Conservation (phyloP, 2,113 vertebrate species). For the Sakesphorus luctuosus region DNA sequence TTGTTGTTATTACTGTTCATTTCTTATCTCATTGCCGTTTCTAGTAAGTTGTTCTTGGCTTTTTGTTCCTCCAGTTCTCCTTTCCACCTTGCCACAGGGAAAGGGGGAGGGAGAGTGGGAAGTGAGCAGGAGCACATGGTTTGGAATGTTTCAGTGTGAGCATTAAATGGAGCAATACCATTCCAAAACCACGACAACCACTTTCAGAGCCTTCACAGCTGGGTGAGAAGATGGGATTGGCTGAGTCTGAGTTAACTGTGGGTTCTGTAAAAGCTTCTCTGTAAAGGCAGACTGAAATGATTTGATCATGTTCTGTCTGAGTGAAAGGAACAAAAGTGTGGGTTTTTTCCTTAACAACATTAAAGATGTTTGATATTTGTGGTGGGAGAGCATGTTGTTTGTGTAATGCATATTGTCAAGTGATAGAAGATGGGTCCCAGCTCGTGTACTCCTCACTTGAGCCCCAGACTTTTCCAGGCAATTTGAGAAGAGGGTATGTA, state of each 20-base stretch:
- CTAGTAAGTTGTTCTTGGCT: neutral
- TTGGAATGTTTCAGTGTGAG: neutral
- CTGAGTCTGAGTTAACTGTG: neutral
- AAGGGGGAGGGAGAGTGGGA: neutral
- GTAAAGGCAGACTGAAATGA: neutral
- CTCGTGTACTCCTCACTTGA: rapidly evolving
- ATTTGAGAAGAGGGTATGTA: neutral
- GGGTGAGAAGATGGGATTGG: neutral
- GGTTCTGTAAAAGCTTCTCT: neutral
- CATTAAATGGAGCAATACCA: neutral
- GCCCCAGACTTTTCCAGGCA: neutral
- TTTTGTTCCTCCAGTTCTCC: neutral
- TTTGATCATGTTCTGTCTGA: neutral
- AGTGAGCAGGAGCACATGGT: neutral
- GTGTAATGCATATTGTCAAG: neutral
- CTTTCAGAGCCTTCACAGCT: neutral
- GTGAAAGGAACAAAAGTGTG: neutral
- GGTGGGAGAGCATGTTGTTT: neutral
- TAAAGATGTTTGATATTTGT: neutral
- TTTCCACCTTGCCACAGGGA: too few relatives aligned
- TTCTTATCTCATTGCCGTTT: neutral
- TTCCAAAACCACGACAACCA: neutral
- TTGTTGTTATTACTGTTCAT: neutral
- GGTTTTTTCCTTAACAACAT: neutral
- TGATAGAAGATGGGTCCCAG: neutral